Conservation (phyloP, 2,797 vertebrate species). For the Gallinago nigripennis region DNA sequence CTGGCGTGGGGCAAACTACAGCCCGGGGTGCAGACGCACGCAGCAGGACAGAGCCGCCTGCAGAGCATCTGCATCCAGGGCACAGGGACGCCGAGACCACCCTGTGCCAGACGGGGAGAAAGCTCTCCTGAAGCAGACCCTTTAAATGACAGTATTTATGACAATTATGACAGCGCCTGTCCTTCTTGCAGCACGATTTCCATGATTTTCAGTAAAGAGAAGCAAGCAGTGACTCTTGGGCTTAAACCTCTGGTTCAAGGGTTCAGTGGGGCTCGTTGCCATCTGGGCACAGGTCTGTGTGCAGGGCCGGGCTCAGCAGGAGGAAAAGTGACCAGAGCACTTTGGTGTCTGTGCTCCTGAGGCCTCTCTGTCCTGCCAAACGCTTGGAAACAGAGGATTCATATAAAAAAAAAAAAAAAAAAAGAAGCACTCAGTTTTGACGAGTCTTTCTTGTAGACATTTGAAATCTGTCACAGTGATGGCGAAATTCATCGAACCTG, state of each 20-base stretch:
- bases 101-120: not conserved
- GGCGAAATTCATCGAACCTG: not conserved
- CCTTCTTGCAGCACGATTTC: not conserved
- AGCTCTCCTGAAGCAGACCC: not conserved
- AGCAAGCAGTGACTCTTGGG: not conserved
- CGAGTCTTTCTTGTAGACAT: not conserved
- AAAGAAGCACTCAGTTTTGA: not conserved
- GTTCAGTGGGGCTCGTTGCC: not conserved
- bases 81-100: rapidly evolving
- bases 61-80: rapidly evolving
- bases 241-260: not conserved
- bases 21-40: not conserved
- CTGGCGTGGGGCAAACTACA: not conserved
- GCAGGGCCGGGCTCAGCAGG: not conserved
- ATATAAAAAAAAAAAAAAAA: not conserved
- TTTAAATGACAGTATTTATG: no score
- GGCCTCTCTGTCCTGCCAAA: not conserved
- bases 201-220: not conserved
- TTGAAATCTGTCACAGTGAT: not conserved
- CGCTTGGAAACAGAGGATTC: not conserved
- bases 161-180: not conserved
- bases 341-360: not conserved
- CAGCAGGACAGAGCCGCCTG: not conserved
- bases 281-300: not conserved
- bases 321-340: not conserved